Conservation (phyloP, 1,140 invertebrate genomes). For the Rhizoglyphus robini region DNA sequence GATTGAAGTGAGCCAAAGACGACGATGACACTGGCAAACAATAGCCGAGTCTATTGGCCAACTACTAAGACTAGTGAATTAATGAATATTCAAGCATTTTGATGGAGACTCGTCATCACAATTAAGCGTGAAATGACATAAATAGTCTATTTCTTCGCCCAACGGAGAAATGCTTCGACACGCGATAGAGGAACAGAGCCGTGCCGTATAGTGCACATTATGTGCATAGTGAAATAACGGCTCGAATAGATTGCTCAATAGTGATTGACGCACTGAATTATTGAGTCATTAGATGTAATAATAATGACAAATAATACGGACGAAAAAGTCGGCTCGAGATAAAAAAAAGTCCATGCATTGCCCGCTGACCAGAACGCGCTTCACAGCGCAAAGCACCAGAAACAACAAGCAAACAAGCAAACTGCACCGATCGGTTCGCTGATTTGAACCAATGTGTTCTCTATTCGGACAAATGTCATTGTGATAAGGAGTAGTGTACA, state of each 20-base stretch:
- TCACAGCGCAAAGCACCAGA: no score
- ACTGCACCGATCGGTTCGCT: not conserved
- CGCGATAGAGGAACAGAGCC: not conserved
- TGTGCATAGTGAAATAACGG: not conserved
- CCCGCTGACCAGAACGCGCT: no score
- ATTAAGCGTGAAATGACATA: conserved; percentile 6
- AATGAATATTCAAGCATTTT: no score
- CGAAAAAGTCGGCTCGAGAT: not conserved
- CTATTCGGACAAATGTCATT: conserved; percentile 4
- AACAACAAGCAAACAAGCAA: no score
- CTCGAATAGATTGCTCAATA: not conserved
- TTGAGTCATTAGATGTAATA: conserved; percentile 17
- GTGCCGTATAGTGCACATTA: not conserved
- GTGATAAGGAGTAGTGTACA: not conserved
- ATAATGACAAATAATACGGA: not conserved
- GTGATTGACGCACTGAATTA: conserved; percentile 4
- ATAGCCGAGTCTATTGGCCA: not conserved
- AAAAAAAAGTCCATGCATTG: no score
- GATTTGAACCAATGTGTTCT: not conserved
- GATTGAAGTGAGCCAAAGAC: no score
- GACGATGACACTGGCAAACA: no score
- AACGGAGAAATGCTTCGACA: not conserved
- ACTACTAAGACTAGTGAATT: not conserved
- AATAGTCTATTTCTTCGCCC: not conserved
- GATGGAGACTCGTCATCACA: conserved; percentile 1